These are phyloP conservation scores for Actinia equina DNA, from an alignment of 64 coral and sea anemone species.

Conservation along the genomic window DNA sequence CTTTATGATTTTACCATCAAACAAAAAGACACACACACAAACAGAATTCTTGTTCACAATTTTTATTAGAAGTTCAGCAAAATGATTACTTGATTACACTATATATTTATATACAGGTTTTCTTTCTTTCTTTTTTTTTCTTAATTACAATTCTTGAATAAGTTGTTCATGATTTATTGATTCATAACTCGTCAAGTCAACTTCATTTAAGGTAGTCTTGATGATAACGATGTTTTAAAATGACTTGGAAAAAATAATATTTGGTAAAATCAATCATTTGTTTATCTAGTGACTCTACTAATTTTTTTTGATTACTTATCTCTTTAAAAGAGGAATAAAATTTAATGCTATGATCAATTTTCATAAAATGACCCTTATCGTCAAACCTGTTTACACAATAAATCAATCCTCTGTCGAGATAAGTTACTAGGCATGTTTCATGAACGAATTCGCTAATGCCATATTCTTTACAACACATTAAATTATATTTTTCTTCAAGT, in stretches of 20 bases:
- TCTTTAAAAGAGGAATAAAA: neutral
- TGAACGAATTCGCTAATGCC: neutral
- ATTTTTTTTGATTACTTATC: neutral
- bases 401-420: neutral
- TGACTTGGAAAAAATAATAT: neutral
- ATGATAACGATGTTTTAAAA: conserved; percentile 7
- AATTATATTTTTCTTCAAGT: neutral
- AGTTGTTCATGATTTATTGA: neutral
- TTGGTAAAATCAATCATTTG: neutral
- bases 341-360: neutral
- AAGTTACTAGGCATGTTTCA: neutral
- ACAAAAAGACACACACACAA: too few relatives aligned
- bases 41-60: too few relatives aligned
- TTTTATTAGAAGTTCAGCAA: neutral
- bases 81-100: neutral
- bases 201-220: neutral
- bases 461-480: neutral
- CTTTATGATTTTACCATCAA: too few relatives aligned
- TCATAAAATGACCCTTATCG: conserved; percentile 1
- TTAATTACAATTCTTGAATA: neutral
- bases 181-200: neutral
- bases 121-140: too few relatives aligned
- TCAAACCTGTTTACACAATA: neutral
- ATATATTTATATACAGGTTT: too few relatives aligned
- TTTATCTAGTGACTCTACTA: neutral